Evolutionary conservation across 2,888 invertebrate genomes (phyloP), one percentile per base, ranked within the genome.

Genomic region (Microplitis manilae): DNA sequence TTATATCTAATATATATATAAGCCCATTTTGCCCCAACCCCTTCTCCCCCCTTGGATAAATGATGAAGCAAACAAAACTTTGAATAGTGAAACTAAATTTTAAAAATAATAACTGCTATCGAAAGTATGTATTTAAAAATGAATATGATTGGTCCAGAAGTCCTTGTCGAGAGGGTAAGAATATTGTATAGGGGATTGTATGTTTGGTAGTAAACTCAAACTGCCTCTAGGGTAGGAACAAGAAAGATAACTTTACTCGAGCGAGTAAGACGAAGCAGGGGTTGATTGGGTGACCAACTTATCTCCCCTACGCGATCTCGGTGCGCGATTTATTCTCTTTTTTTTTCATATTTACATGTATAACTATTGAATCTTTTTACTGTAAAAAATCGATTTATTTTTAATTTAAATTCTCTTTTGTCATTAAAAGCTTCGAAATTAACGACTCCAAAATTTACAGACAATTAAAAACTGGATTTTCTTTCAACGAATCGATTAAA

Each of bases 201-300:
- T 72, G 62, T 65, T 73, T 73, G 59, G 76, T 65, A 68, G 76
- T 76, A 59, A 68, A 59, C 73, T 79, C 75, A 75, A 79, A 83
- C 80, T 80, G 82, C 79, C 79, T 79, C 73, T 67, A 82, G 86
- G 84, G 85, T 84, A 86, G 84, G 85, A 85, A 86, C 87, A 89
- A 89, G 89, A 87, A 89, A 89, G 88, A 89, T 89, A 88, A 88
- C 88, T 89, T 89, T 85, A 84, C 74, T 85, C 85, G 87, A 84
- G 85, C 87, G 89, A 88, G 89, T 87, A 89, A 89, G 89, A 89
- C 87, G 86, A 84, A 85, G 86, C 84, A 86, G 86, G 89, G 90
- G 87, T 89, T 87, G 90, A 90, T 90, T 89, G 90, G 90, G 87
- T 84, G 86, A 84, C 85, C 88, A 87, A 85, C 87, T 85, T 82